Conservation (phyloP, 2,888 invertebrate genomes). For the Sinodicranocentrus sp. region DNA sequence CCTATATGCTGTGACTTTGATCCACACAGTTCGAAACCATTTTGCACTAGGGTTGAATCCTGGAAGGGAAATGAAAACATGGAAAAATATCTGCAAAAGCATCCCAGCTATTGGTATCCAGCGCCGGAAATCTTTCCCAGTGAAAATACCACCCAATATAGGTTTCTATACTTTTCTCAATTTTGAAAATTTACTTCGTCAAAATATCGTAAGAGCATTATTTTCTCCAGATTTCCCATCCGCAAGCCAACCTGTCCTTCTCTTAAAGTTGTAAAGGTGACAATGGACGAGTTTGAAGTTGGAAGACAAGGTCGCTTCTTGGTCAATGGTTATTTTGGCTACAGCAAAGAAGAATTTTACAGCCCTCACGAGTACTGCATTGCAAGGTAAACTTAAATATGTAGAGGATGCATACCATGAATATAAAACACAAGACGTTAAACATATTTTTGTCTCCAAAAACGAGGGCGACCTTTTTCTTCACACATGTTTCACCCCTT, state of each 20-base stretch:
- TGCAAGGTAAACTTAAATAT: constrained; percentile 39
- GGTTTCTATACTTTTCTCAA: constrained; percentile 9
- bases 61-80: not conserved
- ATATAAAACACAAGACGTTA: not conserved
- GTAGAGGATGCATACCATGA: not conserved
- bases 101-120: constrained; percentile 36
- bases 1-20: constrained; percentile 25
- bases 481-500: too few relatives aligned
- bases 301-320: constrained; percentile 52
- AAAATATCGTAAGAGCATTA: too few relatives aligned
- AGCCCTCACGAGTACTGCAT: constrained; percentile 68
- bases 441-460: constrained; percentile 1
- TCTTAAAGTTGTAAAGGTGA: constrained; percentile 19
- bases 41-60: not conserved
- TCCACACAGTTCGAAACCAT: not conserved
- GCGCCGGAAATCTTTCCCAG: constrained; percentile 31
- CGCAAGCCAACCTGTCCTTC: constrained; percentile 39
- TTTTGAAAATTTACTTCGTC: too few relatives aligned
- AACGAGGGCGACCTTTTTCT: constrained; percentile 4
- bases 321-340: constrained; percentile 66
- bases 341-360: constrained; percentile 63
- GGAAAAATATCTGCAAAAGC: not conserved
- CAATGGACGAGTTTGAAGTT: constrained; percentile 55
- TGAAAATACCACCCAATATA: constrained; percentile 31
- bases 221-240: constrained; percentile 32